A percentile compares a stretch with the other conserved stretches of the same genome.
phyloP scores from a whole-genome alignment of 2,113 vertebrate genomes.

The Lipophrys pholis region DNA sequence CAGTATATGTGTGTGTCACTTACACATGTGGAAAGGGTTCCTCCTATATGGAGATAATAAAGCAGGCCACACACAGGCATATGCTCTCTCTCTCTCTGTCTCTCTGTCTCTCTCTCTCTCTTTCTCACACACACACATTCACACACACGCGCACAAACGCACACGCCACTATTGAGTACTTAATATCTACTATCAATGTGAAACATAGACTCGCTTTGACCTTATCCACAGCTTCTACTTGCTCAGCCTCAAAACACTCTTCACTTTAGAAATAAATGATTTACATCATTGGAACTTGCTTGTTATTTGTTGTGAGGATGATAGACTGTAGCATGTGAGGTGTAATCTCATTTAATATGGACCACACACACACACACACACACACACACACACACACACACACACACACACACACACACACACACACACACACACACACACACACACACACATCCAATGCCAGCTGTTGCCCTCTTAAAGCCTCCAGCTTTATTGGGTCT shows the following conservation, averaged over 20 bases:
- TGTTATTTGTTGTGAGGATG: too few relatives aligned
- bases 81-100: background rate
- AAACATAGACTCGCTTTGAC: too few relatives aligned
- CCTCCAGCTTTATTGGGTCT: slow-evolving; percentile 68
- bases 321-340: too few relatives aligned
- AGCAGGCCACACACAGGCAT: slow-evolving; percentile 26
- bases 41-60: slow-evolving; percentile 43
- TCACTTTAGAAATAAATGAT: too few relatives aligned
- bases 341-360: too few relatives aligned
- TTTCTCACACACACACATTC: background rate
- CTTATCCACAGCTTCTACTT: too few relatives aligned
- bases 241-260: too few relatives aligned
- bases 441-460: background rate
- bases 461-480: slow-evolving; percentile 62
- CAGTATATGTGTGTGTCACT: slow-evolving; percentile 2
- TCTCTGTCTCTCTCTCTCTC: background rate
- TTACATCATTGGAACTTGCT: too few relatives aligned
- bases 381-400: slow-evolving; percentile 10
- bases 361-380: background rate
- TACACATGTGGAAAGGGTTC: slow-evolving; percentile 5
- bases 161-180: too few relatives aligned
- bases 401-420: background rate
- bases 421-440: slow-evolving; percentile 1
- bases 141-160: too few relatives aligned
- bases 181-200: too few relatives aligned